phyloP scores from a whole-genome alignment of 1,140 invertebrate genomes.

The Orussus abietinus region DNA sequence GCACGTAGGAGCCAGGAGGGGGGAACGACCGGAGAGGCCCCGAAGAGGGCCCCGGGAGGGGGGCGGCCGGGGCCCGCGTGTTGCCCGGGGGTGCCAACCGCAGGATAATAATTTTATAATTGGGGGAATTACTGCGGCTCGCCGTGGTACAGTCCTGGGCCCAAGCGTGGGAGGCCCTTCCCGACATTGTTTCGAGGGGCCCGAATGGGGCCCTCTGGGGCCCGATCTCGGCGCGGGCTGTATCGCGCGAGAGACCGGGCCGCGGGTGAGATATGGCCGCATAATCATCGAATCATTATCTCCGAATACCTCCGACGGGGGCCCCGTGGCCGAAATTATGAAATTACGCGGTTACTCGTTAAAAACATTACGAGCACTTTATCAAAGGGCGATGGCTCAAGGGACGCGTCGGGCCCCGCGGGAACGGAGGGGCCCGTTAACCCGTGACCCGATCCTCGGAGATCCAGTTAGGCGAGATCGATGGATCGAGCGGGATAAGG shows the following conservation, averaged over 20 bases:
- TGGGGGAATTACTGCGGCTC: conserved; percentile 51
- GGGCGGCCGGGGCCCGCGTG: conserved; percentile 34
- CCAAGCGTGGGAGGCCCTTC: conserved; percentile 44
- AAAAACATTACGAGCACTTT: conserved; percentile 48
- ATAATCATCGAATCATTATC: conserved; percentile 53
- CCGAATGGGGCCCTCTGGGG: conserved; percentile 30
- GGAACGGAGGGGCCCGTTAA: too few species aligned
- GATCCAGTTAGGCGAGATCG: too few species aligned
- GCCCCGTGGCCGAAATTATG: conserved; percentile 42
- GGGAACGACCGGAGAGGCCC: conserved; percentile 1
- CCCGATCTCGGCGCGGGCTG: conserved; percentile 38
- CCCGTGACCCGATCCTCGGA: too few species aligned
- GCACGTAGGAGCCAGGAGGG: conserved; percentile 14
- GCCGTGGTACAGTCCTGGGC: conserved; percentile 41
- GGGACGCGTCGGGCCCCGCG: conserved; percentile 3
- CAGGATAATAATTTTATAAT: conserved; percentile 55
- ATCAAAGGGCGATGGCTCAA: conserved; percentile 25
- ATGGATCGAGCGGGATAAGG: too few species aligned
- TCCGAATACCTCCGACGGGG: conserved; percentile 32
- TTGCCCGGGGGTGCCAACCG: conserved; percentile 51
- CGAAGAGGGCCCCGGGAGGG: conserved; percentile 6
- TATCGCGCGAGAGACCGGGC: conserved; percentile 33
- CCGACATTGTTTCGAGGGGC: conserved; percentile 48
- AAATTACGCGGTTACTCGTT: conserved; percentile 49
- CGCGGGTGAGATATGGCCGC: conserved; percentile 50